phyloP scores from a whole-genome alignment of 1,140 invertebrate species.

The honey bee (Apis mellifera) region DNA sequence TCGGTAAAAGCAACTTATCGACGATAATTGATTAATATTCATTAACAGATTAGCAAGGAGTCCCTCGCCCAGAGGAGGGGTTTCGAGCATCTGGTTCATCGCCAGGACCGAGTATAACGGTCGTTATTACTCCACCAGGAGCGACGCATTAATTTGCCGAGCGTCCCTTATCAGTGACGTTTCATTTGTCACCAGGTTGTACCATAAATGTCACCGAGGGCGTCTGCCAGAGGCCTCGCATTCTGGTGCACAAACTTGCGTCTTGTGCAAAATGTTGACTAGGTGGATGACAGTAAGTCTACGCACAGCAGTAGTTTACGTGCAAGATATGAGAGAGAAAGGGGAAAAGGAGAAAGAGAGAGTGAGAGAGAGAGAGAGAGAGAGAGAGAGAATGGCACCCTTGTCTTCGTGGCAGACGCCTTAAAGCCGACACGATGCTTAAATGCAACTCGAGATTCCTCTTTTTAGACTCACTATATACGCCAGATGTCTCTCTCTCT shows the following conservation, averaged over 20 bases:
- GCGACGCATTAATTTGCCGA: slow-evolving; percentile 70
- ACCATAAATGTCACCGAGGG: slow-evolving; percentile 73
- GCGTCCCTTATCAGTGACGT: slow-evolving; percentile 75
- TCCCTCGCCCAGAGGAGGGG: neutral
- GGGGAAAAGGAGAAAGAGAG: neutral
- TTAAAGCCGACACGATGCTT: slow-evolving; percentile 68
- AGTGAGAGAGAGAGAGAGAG: neutral
- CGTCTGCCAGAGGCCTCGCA: slow-evolving; percentile 52
- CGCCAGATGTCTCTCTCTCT: neutral
- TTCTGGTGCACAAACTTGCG: slow-evolving; percentile 58
- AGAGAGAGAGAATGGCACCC: slow-evolving; percentile 13
- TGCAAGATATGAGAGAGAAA: slow-evolving; percentile 28
- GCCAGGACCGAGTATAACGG: slow-evolving; percentile 37
- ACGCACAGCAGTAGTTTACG: slow-evolving; percentile 66
- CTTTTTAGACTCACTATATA: slow-evolving; percentile 14
- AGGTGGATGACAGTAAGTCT: slow-evolving; percentile 51
- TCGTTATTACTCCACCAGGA: slow-evolving; percentile 61
- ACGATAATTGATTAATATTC: slow-evolving; percentile 43
- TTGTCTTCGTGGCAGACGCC: slow-evolving; percentile 45
- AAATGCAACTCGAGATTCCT: slow-evolving; percentile 66
- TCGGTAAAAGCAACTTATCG: neutral
- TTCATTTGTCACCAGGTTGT: slow-evolving; percentile 76
- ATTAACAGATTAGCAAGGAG: slow-evolving; percentile 50
- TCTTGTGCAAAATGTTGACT: slow-evolving; percentile 55
- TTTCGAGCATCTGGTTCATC: slow-evolving; percentile 37